Conservation (phyloP, 2,113 vertebrate genomes). For the Hippocampus zosterae region DNA sequence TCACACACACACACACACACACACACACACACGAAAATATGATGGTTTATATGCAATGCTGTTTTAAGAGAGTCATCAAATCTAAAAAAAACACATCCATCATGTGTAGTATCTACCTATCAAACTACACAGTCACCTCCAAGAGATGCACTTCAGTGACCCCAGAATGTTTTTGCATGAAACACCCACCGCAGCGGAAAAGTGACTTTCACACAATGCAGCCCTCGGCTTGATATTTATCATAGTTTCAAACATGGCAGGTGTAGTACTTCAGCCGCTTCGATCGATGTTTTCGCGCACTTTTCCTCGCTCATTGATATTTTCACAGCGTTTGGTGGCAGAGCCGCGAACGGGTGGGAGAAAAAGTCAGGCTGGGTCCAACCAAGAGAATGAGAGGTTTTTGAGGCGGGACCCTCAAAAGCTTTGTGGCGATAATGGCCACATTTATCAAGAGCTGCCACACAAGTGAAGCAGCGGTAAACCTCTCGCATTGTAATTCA, state of each 20-base stretch:
- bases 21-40: slow-evolving; percentile 29
- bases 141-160: slow-evolving; percentile 38
- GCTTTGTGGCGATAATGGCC: slow-evolving; percentile 62
- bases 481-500: slow-evolving; percentile 47
- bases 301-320: slow-evolving; percentile 1
- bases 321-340: slow-evolving; percentile 19
- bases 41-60: slow-evolving; percentile 66
- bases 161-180: slow-evolving; percentile 33
- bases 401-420: slow-evolving; percentile 52
- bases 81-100: slow-evolving; percentile 65
- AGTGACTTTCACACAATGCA: slow-evolving; percentile 33
- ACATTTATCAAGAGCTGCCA: slow-evolving; percentile 66
- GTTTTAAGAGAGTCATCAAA: slow-evolving; percentile 64
- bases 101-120: slow-evolving; percentile 49
- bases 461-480: slow-evolving; percentile 54
- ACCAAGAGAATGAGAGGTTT: slow-evolving; percentile 37
- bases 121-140: slow-evolving; percentile 39
- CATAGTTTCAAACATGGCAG: slow-evolving; percentile 41
- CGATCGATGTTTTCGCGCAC: slow-evolving; percentile 14
- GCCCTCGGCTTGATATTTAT: slow-evolving; percentile 40
- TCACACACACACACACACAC: neutral
- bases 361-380: neutral
- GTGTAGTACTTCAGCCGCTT: slow-evolving; percentile 10
- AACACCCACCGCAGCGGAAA: slow-evolving; percentile 42
- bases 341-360: neutral